Evolutionary conservation across 2,888 invertebrate species (phyloP).

Genomic region (Xylophagus ater): DNA sequence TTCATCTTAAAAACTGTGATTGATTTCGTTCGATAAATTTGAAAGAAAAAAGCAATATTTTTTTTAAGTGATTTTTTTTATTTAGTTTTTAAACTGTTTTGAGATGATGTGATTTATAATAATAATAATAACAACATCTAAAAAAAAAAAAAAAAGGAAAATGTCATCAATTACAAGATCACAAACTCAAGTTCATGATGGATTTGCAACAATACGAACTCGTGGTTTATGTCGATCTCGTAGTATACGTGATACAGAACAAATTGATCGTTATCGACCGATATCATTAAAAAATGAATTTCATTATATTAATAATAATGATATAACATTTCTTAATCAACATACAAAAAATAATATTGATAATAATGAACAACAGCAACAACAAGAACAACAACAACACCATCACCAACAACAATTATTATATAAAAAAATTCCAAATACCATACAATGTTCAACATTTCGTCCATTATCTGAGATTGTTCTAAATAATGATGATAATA

Average conservation of each 20-base stretch:
- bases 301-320: constrained; percentile 19
- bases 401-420: no score
- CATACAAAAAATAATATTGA: constrained; percentile 25
- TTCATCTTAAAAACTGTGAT: no score
- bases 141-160: background rate
- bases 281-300: constrained; percentile 17
- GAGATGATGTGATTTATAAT: background rate
- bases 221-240: constrained; percentile 40
- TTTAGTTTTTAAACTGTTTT: no score
- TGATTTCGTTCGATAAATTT: no score
- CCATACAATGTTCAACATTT: constrained; percentile 23
- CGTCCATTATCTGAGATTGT: constrained; percentile 32
- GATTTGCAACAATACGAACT: constrained; percentile 75
- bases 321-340: constrained; percentile 24
- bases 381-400: constrained; percentile 33
- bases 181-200: constrained; percentile 59
- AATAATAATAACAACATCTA: background rate
- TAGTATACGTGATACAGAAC: constrained; percentile 31
- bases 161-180: constrained; percentile 25
- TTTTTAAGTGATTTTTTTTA: no score
- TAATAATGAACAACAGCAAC: no score
- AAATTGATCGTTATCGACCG: constrained; percentile 15
- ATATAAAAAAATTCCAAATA: constrained; percentile 27
- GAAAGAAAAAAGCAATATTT: no score
- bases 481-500: constrained; percentile 29